Evolutionary conservation across 2,113 vertebrate genomes (phyloP).

Genomic region (Odontesthes bonariensis): DNA sequence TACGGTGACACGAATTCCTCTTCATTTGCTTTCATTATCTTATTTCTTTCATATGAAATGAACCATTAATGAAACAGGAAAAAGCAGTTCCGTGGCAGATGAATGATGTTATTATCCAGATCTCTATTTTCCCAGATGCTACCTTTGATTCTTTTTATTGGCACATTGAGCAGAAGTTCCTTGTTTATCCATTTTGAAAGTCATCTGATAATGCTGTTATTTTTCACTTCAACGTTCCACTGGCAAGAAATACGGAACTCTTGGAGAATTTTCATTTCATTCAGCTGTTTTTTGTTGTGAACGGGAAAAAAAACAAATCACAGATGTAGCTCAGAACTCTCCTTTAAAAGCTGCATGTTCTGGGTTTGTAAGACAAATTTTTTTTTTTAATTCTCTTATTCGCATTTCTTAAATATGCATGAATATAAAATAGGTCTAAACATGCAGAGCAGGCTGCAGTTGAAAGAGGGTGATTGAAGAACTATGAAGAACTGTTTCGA

Average conservation of each 20-base stretch:
- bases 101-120: constrained; percentile 19
- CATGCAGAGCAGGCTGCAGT: not conserved
- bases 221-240: constrained; percentile 36
- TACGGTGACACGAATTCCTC: constrained; percentile 48
- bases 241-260: not conserved
- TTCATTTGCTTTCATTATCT: constrained; percentile 48
- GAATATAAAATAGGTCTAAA: too few species aligned
- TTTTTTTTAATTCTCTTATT: too few species aligned
- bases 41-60: constrained; percentile 20
- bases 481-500: not conserved
- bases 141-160: constrained; percentile 45
- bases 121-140: constrained; percentile 23
- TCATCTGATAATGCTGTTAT: constrained; percentile 51
- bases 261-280: not conserved
- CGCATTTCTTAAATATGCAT: too few species aligned
- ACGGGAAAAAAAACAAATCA: not conserved
- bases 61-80: constrained; percentile 21
- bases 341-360: not conserved
- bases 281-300: not conserved
- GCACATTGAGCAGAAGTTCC: constrained; percentile 38
- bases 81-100: constrained; percentile 24
- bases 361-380: not conserved
- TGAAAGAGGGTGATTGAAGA: too few species aligned
- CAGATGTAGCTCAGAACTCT: not conserved
- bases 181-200: constrained; percentile 45